Base-by-base conservation (phyloP, 2,797 vertebrate genomes). In the Distichodus sexfasciatus region DNA sequence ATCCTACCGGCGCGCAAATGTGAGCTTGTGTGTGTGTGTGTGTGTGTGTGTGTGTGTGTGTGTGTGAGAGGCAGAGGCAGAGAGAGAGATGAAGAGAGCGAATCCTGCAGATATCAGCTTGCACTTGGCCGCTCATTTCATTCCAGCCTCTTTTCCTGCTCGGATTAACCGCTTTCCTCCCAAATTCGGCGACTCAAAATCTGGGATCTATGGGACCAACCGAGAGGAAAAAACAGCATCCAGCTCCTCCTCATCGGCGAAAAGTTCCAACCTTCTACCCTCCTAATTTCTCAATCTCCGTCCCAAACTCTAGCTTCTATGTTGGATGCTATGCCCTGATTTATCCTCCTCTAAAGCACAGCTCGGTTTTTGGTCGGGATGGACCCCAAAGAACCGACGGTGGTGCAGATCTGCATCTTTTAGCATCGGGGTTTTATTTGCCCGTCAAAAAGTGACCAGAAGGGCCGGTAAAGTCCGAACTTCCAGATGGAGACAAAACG, bases 241-340 rank as follows among this genome's bases (percentile, higher is more conserved):
- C 81, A 75, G 87, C 89, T 85, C 87, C 87, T 73, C 79, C 79
- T 83, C 68, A 47, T 83, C 57, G 69, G 47, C 12, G 33, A 50
- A 76, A 69, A 79, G 70, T 76, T 71, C 72, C 82, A 87, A 86
- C 86, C 85, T 86, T 85, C 86, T 88, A 88, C 89, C 90, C 89
- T 77, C 88, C 88, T 87, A 83, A 87, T 88, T 87, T 90, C 82
- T 84, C 78, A 72, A 79, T 82, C 77, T 64, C 73, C 50, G 63
- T 76, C 62, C 69, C 48, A 66, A 29, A 40, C 11, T 19, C 21
- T 8, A 62, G 64, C 61, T 48, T 66, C 29, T 59, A 72, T 64
- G 78, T 75, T 51, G 66, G 29, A 69, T 74, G 75, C 70, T 44
- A 75, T 76, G 71, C 64, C 66, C 66, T 76, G 83, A 72, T 75